Conservation (phyloP, 2,113 vertebrate species). For the Sinocyclocheilus anshuiensis region DNA sequence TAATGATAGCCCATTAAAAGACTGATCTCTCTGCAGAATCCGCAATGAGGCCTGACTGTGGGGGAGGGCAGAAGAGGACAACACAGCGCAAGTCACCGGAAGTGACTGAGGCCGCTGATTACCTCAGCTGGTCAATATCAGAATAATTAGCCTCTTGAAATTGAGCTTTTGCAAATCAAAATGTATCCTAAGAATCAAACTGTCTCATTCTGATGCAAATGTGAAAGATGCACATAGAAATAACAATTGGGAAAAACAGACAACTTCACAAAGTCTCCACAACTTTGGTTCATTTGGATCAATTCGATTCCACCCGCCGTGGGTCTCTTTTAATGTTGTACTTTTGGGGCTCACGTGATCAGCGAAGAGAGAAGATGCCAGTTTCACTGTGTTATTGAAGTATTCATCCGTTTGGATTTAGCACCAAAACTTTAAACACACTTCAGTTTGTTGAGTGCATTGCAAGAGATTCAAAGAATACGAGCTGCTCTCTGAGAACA, state of each 20-base stretch:
- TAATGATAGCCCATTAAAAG: constrained; percentile 43
- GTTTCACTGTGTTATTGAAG: constrained; percentile 4
- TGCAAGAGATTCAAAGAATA: not conserved
- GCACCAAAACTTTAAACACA: constrained; percentile 5
- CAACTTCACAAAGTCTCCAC: not conserved
- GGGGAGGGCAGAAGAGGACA: not conserved
- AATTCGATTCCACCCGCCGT: not conserved
- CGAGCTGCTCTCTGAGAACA: not conserved
- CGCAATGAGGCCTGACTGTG: constrained; percentile 33
- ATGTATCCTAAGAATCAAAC: no score
- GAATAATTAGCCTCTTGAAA: not conserved
- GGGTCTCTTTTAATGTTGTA: not conserved
- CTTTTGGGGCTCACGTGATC: not conserved
- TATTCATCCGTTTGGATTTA: not conserved
- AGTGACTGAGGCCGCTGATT: not conserved
- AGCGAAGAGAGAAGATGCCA: not conserved
- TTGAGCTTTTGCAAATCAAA: no score
- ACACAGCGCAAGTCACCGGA: not conserved
- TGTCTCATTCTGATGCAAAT: not conserved
- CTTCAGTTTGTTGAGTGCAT: not conserved
- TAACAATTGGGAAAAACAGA: not conserved
- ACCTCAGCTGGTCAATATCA: constrained; percentile 14
- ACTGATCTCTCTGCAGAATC: constrained; percentile 29
- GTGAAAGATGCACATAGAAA: not conserved
- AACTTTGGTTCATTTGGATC: not conserved